A percentile compares a stretch with the other conserved stretches of the same genome.
Conservation (phyloP, 1,140 invertebrate genomes). For the Magallana angulata region DNA sequence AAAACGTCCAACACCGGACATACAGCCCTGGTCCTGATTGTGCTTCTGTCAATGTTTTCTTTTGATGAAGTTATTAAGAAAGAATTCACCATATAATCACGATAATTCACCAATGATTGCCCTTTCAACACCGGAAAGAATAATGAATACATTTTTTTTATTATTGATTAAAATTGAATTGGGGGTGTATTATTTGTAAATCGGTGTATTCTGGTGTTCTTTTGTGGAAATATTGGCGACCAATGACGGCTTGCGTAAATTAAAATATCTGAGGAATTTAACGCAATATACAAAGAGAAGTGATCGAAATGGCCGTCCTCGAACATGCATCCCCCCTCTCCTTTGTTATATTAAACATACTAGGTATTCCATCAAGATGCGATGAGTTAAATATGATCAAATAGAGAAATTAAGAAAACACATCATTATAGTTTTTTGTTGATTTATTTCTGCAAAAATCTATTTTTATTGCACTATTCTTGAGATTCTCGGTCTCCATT, state of each 20-base stretch:
- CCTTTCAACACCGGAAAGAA: neutral
- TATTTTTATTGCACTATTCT: constrained; percentile 23
- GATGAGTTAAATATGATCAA: too few relatives aligned
- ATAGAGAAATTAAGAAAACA: too few relatives aligned
- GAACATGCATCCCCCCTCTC: too few relatives aligned
- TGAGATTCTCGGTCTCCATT: constrained; percentile 13
- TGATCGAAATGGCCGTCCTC: too few relatives aligned
- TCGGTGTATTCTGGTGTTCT: too few relatives aligned
- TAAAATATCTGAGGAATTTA: too few relatives aligned
- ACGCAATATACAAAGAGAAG: too few relatives aligned
- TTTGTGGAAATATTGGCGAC: too few relatives aligned
- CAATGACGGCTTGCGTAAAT: too few relatives aligned
- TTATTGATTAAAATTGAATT: neutral
- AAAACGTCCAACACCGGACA: neutral
- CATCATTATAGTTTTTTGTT: too few relatives aligned
- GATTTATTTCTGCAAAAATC: neutral
- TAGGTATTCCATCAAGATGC: too few relatives aligned
- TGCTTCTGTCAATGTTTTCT: neutral
- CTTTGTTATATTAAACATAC: too few relatives aligned
- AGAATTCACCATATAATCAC: neutral
- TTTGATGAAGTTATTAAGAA: constrained; percentile 23
- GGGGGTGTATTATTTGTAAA: neutral
- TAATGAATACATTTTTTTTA: constrained; percentile 10
- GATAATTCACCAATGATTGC: neutral
- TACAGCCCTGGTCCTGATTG: neutral